Percentiles rank a stretch among this genome's conserved stretches.
Conservation (phyloP, 2,113 vertebrate species). For the Azemiops feae region DNA sequence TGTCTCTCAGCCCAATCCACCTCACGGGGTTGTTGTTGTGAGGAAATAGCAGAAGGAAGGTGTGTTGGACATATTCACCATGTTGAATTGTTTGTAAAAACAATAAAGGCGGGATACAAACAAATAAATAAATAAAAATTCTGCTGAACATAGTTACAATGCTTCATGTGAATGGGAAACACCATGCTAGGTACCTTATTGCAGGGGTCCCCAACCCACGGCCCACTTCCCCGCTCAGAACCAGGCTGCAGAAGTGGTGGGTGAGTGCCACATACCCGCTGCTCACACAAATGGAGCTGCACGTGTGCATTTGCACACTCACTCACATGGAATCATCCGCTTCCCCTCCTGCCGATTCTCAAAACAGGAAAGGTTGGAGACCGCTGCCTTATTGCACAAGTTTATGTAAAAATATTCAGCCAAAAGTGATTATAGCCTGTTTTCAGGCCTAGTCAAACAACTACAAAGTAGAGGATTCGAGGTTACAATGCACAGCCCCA, state of each 20-base stretch:
- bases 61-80: background rate
- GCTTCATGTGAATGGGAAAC: background rate
- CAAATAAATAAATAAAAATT: background rate
- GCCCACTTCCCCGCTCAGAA: background rate
- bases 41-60: background rate
- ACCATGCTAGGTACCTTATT: background rate
- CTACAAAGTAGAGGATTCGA: background rate
- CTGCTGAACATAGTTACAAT: background rate
- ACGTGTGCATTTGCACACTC: no score
- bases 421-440: background rate
- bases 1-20: background rate
- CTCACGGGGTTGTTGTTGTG: background rate
- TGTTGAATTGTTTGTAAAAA: background rate
- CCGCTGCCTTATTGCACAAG: background rate
- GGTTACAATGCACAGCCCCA: background rate
- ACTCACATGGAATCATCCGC: background rate
- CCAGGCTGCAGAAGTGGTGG: background rate
- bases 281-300: no score
- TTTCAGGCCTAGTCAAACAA: background rate
- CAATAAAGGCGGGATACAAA: background rate
- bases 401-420: background rate
- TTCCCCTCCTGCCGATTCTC: background rate
- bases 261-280: no score
- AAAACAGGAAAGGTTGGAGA: background rate
- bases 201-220: background rate